Evolutionary conservation across 2,888 invertebrate species (phyloP).

Genomic region (Apomyelois bistriatella): DNA sequence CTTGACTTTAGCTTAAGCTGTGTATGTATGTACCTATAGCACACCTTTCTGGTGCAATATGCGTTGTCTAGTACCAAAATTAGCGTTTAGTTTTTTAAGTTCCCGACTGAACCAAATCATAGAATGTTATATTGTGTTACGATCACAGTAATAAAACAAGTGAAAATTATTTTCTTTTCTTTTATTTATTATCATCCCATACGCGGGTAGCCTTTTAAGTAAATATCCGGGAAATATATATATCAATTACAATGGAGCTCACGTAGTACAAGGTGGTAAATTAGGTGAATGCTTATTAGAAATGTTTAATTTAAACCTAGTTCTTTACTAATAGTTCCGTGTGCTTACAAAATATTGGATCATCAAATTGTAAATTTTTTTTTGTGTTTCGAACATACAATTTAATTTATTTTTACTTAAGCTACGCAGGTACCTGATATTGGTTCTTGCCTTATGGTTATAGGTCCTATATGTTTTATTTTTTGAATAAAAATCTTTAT

Average conservation of each 20-base stretch:
- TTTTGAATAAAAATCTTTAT: no score
- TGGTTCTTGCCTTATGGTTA: no score
- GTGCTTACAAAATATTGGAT: no score
- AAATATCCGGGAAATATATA: slow-evolving; percentile 41
- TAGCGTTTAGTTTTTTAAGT: slow-evolving; percentile 75
- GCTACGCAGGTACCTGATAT: no score
- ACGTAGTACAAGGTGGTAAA: no score
- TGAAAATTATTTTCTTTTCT: slow-evolving; percentile 38
- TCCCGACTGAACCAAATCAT: slow-evolving; percentile 79
- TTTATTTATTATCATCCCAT: slow-evolving; percentile 24
- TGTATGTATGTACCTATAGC: slow-evolving; percentile 38
- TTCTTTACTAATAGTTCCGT: no score
- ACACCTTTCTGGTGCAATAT: slow-evolving; percentile 38
- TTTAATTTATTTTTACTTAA: no score
- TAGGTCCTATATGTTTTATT: no score
- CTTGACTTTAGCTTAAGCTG: slow-evolving; percentile 16
- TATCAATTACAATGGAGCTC: neutral
- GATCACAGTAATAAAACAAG: slow-evolving; percentile 67
- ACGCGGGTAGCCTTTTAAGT: slow-evolving; percentile 24
- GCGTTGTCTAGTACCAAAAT: slow-evolving; percentile 66
- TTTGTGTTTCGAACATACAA: no score
- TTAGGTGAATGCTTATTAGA: no score
- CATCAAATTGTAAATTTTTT: no score
- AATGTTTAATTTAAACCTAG: no score
- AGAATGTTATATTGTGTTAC: slow-evolving; percentile 70